Evolutionary conservation across 2,797 vertebrate species (phyloP).

Genomic region (Distichodus sexfasciatus): DNA sequence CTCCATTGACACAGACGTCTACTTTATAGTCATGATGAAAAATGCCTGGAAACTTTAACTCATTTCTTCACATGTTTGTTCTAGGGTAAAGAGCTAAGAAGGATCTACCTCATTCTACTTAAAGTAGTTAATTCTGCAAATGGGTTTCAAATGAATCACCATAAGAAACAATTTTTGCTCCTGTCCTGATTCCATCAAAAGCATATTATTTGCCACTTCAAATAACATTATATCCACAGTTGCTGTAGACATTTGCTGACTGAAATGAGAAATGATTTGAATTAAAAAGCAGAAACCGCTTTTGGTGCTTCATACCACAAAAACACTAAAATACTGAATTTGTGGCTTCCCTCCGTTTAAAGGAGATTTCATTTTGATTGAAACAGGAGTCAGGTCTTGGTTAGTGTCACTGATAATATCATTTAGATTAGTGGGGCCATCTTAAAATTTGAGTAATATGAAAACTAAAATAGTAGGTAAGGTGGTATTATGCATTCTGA

Average conservation of each 20-base stretch:
- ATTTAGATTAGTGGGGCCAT: too few relatives aligned
- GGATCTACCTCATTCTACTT: constrained; percentile 1
- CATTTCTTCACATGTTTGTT: constrained; percentile 16
- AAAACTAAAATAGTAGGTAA: not conserved
- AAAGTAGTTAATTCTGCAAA: not conserved
- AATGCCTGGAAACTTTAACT: constrained; percentile 78
- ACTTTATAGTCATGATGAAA: constrained; percentile 75
- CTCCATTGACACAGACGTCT: constrained; percentile 80
- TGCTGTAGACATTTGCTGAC: too few relatives aligned
- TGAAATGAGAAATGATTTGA: too few relatives aligned
- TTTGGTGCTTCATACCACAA: too few relatives aligned
- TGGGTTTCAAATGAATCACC: not conserved
- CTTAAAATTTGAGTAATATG: too few relatives aligned
- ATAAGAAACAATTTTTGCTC: not conserved
- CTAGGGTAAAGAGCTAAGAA: constrained; percentile 56
- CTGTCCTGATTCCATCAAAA: constrained; percentile 34
- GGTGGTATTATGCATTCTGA: not conserved
- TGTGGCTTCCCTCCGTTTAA: too few relatives aligned
- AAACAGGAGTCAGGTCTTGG: not conserved
- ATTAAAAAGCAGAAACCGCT: too few relatives aligned
- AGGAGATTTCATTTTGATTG: too few relatives aligned
- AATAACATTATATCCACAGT: not conserved
- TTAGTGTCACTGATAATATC: too few relatives aligned
- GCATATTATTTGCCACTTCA: not conserved
- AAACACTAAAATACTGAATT: too few relatives aligned